Percentiles rank a stretch among this genome's conserved stretches.
phyloP scores from a whole-genome alignment of 2,888 invertebrate genomes.

The Hydriomena furcata region DNA sequence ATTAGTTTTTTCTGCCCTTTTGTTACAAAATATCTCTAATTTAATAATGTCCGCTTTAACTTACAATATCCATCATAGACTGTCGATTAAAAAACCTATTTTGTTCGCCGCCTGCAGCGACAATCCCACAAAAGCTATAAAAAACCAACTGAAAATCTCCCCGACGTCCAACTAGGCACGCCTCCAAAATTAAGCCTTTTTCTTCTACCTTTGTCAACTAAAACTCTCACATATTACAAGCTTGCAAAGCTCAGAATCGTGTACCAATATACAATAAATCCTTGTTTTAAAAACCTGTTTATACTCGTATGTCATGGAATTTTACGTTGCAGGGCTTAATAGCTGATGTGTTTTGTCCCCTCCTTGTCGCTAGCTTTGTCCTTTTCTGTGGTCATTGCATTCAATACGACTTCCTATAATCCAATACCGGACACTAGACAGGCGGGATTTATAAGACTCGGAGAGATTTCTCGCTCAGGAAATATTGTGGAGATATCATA shows the following conservation, averaged over 20 bases:
- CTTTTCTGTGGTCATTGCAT: slow-evolving; percentile 57
- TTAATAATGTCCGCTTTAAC: not conserved
- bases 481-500: slow-evolving; percentile 64
- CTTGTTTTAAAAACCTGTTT: slow-evolving; percentile 61
- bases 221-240: slow-evolving; percentile 38
- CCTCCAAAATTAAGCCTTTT: slow-evolving; percentile 78
- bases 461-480: slow-evolving; percentile 47
- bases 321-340: slow-evolving; percentile 72
- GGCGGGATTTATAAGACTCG: slow-evolving; percentile 60
- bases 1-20: too few relatives aligned
- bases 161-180: slow-evolving; percentile 76
- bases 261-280: slow-evolving; percentile 31
- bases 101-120: slow-evolving; percentile 62
- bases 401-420: slow-evolving; percentile 69
- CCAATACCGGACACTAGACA: slow-evolving; percentile 62
- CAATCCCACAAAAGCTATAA: slow-evolving; percentile 72
- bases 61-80: slow-evolving; percentile 12
- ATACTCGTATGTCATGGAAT: slow-evolving; percentile 70
- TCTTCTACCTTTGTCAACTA: slow-evolving; percentile 28
- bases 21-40: too few relatives aligned
- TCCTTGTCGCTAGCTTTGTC: slow-evolving; percentile 40
- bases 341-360: slow-evolving; percentile 47
- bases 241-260: slow-evolving; percentile 33
- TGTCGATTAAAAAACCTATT: slow-evolving; percentile 47
- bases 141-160: slow-evolving; percentile 75